Evolutionary conservation across 2,797 vertebrate genomes (phyloP).

Genomic region (Danio kyathit): DNA sequence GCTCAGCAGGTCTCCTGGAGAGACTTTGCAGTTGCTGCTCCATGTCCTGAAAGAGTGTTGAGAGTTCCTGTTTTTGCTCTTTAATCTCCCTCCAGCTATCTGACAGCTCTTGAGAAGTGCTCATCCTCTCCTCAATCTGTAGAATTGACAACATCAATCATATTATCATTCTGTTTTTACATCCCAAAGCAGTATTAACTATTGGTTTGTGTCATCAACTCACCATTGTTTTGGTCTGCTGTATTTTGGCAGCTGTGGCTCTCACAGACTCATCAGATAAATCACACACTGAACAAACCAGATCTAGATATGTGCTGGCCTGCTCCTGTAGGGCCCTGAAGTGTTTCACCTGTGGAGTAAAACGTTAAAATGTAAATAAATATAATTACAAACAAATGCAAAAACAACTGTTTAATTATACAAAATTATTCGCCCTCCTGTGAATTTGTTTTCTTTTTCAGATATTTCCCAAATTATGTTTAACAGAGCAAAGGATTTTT

Average conservation of each 20-base stretch:
- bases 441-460: too few relatives aligned
- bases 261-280: slow-evolving; percentile 87
- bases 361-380: not conserved
- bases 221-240: slow-evolving; percentile 93
- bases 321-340: slow-evolving; percentile 93
- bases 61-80: slow-evolving; percentile 91
- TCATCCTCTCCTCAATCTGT: slow-evolving; percentile 92
- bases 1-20: slow-evolving; percentile 88
- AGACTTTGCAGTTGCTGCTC: slow-evolving; percentile 94
- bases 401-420: not conserved
- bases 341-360: slow-evolving; percentile 86
- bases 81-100: slow-evolving; percentile 96
- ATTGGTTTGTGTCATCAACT: slow-evolving; percentile 39
- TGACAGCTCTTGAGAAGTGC: slow-evolving; percentile 86
- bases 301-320: slow-evolving; percentile 93
- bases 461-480: too few relatives aligned
- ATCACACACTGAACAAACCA: slow-evolving; percentile 93
- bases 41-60: slow-evolving; percentile 89
- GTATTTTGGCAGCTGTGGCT: slow-evolving; percentile 87
- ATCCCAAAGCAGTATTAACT: not conserved
- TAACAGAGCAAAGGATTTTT: too few relatives aligned
- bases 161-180: not conserved
- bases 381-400: not conserved
- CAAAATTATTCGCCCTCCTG: too few relatives aligned
- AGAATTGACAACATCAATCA: slow-evolving; percentile 16